Base-by-base conservation (phyloP, 2,113 vertebrate genomes). In the Tinamus guttatus region DNA sequence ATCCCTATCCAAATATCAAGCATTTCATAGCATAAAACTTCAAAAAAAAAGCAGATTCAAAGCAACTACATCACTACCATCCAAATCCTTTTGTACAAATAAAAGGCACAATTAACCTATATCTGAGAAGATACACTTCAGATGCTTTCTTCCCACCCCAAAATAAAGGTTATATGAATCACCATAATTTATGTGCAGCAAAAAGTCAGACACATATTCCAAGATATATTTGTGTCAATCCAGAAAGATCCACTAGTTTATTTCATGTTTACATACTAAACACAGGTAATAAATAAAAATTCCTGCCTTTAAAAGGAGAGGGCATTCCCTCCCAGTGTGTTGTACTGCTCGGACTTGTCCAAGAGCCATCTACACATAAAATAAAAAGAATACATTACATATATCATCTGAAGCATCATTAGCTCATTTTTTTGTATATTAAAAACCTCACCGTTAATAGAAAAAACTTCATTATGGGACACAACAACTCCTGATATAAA, bases 251-350 rank as follows among this genome's bases (percentile, higher is more conserved):
- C 97, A 98, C 97, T 98, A 97, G 96, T 97, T 98, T 97, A 98
- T 97, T 98, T 98, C 97, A 98, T 97, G 97, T 98, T 98, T 98
- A 98, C 98, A 98, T 98, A 98, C 97, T 98, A 97, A 98, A 98
- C 98, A 98, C 98, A 98, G 98, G 98, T 98, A 98, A 98, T 98
- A 98, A 98, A 98, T 98, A 98, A 98, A 98, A 98, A 98, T 97
- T 98, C 98, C 98, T 98, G 98, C 98, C 98, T 98, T 98, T 98
- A 98, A 98, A 98, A 98, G 98, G 98, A 98, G 98, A 98, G 98
- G 97, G 97, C 98, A 98, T 98, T 98, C 98, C 98, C 98, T 98
- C 98, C 98, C 98, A 98, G 98, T 98, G 98, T 98, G 98, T 97
- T 98, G 98, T 98, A 98, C 98, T 98, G 98, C 98, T 98, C 98